Conservation (phyloP, 2,113 vertebrate genomes). For the Lepisosteus osseus region DNA sequence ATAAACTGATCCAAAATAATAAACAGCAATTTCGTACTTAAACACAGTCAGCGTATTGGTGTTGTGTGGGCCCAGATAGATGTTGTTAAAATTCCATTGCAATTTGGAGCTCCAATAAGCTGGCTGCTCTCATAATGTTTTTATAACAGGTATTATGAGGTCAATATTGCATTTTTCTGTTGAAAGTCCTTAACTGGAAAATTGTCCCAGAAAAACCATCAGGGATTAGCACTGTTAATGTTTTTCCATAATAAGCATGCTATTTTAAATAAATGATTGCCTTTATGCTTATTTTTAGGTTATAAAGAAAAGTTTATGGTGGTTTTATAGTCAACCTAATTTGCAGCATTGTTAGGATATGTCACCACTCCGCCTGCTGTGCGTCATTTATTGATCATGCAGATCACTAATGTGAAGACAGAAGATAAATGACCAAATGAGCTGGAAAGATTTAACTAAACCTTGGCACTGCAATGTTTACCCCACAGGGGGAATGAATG, state of each 20-base stretch:
- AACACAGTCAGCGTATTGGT: neutral
- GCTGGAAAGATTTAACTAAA: constrained; percentile 2
- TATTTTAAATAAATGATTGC: neutral
- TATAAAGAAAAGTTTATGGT: neutral
- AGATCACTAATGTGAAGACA: neutral
- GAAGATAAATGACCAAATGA: neutral
- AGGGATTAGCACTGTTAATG: neutral
- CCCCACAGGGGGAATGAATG: neutral
- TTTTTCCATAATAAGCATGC: neutral
- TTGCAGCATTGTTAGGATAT: neutral
- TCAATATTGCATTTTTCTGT: neutral
- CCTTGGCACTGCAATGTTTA: neutral
- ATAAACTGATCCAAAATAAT: neutral
- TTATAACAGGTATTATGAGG: constrained; percentile 1
- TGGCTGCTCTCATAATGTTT: neutral
- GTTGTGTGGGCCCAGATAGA: neutral
- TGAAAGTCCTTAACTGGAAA: neutral
- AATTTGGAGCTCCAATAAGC: neutral
- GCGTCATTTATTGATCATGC: neutral
- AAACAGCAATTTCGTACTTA: neutral
- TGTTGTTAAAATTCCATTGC: constrained; percentile 2
- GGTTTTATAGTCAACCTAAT: neutral
- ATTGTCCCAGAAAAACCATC: neutral
- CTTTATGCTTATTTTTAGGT: neutral
- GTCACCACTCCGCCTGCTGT: neutral